Conservation (phyloP, 2,888 invertebrate species). For the Stegophylla sp. region DNA sequence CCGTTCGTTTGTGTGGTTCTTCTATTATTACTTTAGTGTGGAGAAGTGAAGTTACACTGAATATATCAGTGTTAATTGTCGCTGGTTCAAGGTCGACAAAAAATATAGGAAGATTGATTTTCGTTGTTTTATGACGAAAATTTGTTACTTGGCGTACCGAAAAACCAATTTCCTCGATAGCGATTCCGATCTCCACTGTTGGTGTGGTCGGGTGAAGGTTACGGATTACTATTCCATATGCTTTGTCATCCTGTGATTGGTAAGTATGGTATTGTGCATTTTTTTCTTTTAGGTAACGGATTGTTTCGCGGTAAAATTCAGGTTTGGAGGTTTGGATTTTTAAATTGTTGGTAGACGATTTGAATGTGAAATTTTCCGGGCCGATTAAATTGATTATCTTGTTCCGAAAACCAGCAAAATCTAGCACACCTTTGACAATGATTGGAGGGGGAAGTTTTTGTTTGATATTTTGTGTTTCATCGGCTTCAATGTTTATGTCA, state of each 20-base stretch:
- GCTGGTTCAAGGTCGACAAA: background rate
- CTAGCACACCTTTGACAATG: background rate
- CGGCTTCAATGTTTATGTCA: background rate
- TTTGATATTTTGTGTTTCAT: background rate
- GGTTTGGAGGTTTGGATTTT: conserved; percentile 13
- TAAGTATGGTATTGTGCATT: background rate
- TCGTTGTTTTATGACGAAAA: background rate
- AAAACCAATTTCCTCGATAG: background rate
- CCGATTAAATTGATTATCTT: background rate
- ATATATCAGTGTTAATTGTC: background rate
- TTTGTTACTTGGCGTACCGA: background rate
- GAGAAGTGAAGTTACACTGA: background rate
- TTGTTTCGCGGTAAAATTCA: background rate
- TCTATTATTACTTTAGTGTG: background rate
- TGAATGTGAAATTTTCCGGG: background rate
- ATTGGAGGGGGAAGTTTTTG: background rate
- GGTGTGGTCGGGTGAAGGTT: background rate
- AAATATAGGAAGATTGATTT: background rate
- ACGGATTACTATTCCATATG: background rate
- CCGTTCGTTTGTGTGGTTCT: background rate
- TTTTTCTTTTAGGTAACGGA: background rate
- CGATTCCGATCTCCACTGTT: background rate
- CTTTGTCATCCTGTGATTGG: background rate
- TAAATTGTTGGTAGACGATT: conserved; percentile 16
- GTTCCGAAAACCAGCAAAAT: background rate